Evolutionary conservation across 2,113 vertebrate species (phyloP), one percentile per base, ranked within the genome.

Genomic region (Redunca redunca): DNA sequence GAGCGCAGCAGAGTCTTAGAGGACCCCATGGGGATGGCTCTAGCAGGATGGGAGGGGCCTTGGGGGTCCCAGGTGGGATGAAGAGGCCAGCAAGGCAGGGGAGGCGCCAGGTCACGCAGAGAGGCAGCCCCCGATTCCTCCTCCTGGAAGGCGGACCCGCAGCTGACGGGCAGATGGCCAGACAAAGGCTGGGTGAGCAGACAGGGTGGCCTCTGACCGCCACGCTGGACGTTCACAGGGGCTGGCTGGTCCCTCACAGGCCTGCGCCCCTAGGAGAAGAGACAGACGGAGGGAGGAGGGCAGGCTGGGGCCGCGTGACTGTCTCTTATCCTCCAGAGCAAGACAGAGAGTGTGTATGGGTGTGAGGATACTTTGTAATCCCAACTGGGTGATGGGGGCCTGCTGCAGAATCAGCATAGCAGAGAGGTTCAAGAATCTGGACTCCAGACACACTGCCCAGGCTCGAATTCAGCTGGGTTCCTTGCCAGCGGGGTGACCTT

Each of bases 161-260:
- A 43, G 93, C 95, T 93, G 78, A 92, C 0, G 0, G 91, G 86
- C 97, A 98, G 96, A 97, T 97, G 95, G 97, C 90, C 96, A 95
- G 97, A 98, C 96, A 97, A 96, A 96, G 81, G 28, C 88, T 0
- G 11, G 16, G 23, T 48, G 52, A 78, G 81, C 90, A 85, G 85
- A 43, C 46, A 17, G n/a, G 74, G 64, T 21, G 58, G 80, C 92
- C 23, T 5, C 90, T 85, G 94, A 90, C 88, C 13, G 0, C 91
- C 78, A 46, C 67, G 58, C 62, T 28, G 21, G 80, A 67, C 3
- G 48, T 30, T 17, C 5, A 23, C 6, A 0, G 4, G 52, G 74
- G 23, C 52, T 88, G 19, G 52, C 86, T 64, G 55, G 64, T 81
- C 64, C n/a, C 84, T 30, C 3, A 2, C 5, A 28, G 88, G 46